These are phyloP conservation scores for Caloenas nicobarica DNA, from an alignment of 2,113 vertebrate genomes.

Conservation along the genomic window DNA sequence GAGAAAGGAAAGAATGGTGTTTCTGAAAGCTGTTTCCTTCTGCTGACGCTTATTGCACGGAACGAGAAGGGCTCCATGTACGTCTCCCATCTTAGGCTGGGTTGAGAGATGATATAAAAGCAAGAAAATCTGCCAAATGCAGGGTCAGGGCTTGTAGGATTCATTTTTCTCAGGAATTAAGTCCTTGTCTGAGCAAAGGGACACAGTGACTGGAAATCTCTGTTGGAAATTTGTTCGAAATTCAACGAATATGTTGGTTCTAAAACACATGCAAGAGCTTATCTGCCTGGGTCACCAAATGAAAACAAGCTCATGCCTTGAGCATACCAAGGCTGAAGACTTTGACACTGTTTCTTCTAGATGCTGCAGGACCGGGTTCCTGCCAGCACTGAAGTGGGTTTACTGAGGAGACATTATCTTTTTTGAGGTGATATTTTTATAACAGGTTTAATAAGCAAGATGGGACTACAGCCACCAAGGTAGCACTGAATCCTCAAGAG, in stretches of 20 bases:
- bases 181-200: not conserved
- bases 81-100: not conserved
- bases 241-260: not conserved
- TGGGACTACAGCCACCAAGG: not conserved
- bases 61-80: not conserved
- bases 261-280: not conserved
- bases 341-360: not conserved
- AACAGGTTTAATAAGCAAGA: not conserved
- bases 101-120: not conserved
- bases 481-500: not conserved
- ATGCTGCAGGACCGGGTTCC: not conserved
- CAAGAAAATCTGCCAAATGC: not conserved
- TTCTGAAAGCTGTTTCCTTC: not conserved
- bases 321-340: not conserved
- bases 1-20: not conserved
- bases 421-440: not conserved
- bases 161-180: not conserved
- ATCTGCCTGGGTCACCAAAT: not conserved
- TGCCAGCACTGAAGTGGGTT: not conserved
- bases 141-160: not conserved
- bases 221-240: too few relatives aligned
- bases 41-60: not conserved
- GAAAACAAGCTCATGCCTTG: not conserved
- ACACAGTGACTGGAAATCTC: not conserved
- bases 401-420: not conserved